Evolutionary conservation across 2,797 vertebrate genomes (phyloP).

Genomic region (Acomys russatus): DNA sequence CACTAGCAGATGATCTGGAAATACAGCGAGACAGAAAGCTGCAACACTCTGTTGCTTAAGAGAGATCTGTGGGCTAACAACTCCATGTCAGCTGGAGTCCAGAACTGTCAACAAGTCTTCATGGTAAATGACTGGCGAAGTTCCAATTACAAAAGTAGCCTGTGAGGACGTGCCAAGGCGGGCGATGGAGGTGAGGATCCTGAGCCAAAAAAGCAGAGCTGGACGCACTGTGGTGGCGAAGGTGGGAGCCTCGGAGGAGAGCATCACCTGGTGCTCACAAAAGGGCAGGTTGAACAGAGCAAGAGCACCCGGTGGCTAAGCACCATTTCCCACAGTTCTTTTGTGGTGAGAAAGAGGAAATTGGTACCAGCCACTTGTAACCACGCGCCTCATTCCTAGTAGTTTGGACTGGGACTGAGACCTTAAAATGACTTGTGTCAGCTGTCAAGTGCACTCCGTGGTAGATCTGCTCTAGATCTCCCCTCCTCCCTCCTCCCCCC

Average conservation of each 20-base stretch:
- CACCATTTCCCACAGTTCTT: not conserved
- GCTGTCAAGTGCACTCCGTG: not conserved
- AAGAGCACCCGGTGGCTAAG: not conserved
- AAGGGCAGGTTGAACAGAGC: not conserved
- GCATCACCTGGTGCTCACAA: not conserved
- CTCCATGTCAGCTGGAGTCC: not conserved
- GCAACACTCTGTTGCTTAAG: not conserved
- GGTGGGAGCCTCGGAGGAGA: not conserved
- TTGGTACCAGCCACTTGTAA: not conserved
- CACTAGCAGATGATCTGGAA: not conserved
- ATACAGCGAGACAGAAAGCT: not conserved
- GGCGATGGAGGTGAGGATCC: not conserved
- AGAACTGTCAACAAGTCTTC: not conserved
- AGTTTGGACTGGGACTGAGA: not conserved
- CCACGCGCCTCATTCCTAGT: not conserved
- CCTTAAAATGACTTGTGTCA: not conserved
- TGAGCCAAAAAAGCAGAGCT: not conserved
- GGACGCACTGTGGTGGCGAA: not conserved
- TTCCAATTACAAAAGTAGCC: not conserved
- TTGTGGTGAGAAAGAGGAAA: not conserved
- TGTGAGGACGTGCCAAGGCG: not conserved
- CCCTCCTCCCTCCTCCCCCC: fast-evolving
- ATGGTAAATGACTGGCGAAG: not conserved
- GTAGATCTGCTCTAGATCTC: not conserved
- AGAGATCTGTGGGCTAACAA: not conserved